Percentiles rank a stretch among this genome's conserved stretches.
phyloP scores from a whole-genome alignment of 2,888 invertebrate genomes.

The Dasysyrphus tricinctus region DNA sequence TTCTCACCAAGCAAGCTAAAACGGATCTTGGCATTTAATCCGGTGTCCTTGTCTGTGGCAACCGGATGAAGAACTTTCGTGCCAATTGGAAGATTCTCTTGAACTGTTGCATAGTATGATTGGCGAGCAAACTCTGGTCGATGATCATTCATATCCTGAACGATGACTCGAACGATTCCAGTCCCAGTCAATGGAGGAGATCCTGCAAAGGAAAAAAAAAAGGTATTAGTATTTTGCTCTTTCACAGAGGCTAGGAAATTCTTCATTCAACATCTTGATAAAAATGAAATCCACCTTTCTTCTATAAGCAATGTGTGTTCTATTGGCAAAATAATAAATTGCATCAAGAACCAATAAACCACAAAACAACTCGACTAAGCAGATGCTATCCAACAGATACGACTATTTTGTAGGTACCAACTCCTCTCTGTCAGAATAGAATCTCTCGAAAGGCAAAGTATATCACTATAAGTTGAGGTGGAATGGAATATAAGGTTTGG shows the following conservation, averaged over 20 bases:
- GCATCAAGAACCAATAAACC: constrained; percentile 68
- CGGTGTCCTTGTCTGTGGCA: constrained; percentile 92
- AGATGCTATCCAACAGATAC: constrained; percentile 59
- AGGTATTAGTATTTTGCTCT: constrained; percentile 26
- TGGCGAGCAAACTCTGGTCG: constrained; percentile 93
- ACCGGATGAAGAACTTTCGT: constrained; percentile 90
- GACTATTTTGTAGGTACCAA: constrained; percentile 2
- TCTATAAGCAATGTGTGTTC: constrained; percentile 20
- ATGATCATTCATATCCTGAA: constrained; percentile 97
- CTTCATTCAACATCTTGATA: constrained; percentile 63
- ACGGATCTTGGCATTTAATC: constrained; percentile 93
- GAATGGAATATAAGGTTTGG: constrained; percentile 12
- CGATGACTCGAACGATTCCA: constrained; percentile 93
- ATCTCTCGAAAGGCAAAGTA: constrained; percentile 10
- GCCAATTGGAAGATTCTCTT: constrained; percentile 92
- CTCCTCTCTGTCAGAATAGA: constrained; percentile 10
- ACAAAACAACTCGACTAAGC: constrained; percentile 57
- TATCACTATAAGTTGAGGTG: background rate
- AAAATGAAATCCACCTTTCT: constrained; percentile 17
- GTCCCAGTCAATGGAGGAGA: constrained; percentile 96
- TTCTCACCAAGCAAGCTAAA: constrained; percentile 93
- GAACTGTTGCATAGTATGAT: constrained; percentile 90
- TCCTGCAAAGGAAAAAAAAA: constrained; percentile 85
- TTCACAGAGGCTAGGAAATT: constrained; percentile 43
- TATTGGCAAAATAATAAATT: constrained; percentile 67